Conservation (phyloP, 2,888 invertebrate species). For the Ormyrus nitidulus region DNA sequence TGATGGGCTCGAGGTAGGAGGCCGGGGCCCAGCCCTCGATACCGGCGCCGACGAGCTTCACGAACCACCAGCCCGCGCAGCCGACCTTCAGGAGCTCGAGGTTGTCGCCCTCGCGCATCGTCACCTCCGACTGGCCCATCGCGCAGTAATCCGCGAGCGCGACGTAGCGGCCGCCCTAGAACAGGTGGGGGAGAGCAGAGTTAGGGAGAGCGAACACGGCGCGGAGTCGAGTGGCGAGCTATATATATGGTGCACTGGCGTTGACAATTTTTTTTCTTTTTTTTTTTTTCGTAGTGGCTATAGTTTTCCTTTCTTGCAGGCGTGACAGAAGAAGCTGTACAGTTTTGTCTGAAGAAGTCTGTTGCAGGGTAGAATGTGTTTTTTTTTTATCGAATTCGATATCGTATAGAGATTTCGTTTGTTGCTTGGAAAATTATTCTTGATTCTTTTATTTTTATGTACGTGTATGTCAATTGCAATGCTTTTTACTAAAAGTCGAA, state of each 20-base stretch:
- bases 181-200: slow-evolving; percentile 4
- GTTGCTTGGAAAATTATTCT: neutral
- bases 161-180: slow-evolving; percentile 87
- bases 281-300: slow-evolving; percentile 9
- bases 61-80: slow-evolving; percentile 98
- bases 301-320: slow-evolving; percentile 30
- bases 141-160: slow-evolving; percentile 96
- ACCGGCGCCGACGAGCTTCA: slow-evolving; percentile 85
- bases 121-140: slow-evolving; percentile 92
- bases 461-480: neutral
- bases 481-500: neutral
- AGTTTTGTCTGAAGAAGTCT: neutral
- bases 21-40: slow-evolving; percentile 96
- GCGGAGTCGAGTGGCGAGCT: neutral
- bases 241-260: slow-evolving; percentile 29
- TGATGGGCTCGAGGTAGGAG: slow-evolving; percentile 89
- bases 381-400: neutral
- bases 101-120: slow-evolving; percentile 92
- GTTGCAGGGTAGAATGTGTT: neutral
- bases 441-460: neutral
- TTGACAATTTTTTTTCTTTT: neutral
- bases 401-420: too few relatives aligned
- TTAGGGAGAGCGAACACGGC: too few relatives aligned
- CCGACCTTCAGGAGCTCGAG: slow-evolving; percentile 94
- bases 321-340: slow-evolving; percentile 29